Conservation (phyloP, 2,113 vertebrate genomes). For the rat (Rattus norvegicus) region GRCr8 NC_086021.1:105058001-105058500, state of each 20-base stretch:
- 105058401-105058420: neutral
- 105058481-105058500: too few species aligned
- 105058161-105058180: neutral
- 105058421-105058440: neutral
- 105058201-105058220: conserved; percentile 17
- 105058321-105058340: too few species aligned
- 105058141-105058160: conserved; percentile 26
- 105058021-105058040: conserved; percentile 45
- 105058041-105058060: conserved; percentile 64
- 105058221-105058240: neutral
- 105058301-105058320: too few species aligned
- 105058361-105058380: too few species aligned
- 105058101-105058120: conserved; percentile 61
- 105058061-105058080: conserved; percentile 57
- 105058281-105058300: too few species aligned
- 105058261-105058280: neutral
- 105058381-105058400: neutral
- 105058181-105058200: neutral
- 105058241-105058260: neutral
- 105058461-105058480: too few species aligned
- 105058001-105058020: conserved; percentile 47
- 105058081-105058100: conserved; percentile 65
- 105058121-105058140: conserved; percentile 20
- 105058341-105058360: too few species aligned
- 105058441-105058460: neutral